Evolutionary conservation across 2,797 vertebrate genomes (phyloP).

Genomic region (Cynopterus sphinx): DNA sequence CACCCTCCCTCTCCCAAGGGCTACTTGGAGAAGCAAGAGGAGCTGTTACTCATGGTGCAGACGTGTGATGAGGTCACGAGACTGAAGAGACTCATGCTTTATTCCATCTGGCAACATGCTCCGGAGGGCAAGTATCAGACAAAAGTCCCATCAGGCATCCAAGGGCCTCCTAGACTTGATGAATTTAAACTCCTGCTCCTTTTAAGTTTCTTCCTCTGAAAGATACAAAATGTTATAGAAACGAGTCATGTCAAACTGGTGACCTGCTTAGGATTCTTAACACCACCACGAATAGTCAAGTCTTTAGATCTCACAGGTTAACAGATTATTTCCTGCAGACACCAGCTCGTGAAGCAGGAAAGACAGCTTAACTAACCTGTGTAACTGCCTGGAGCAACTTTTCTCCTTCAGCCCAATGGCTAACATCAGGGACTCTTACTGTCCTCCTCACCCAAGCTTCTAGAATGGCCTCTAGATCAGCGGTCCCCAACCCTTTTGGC

Average conservation of each 20-base stretch:
- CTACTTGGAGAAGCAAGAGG: neutral
- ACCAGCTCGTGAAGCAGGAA: neutral
- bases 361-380: fast-evolving
- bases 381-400: too few relatives aligned
- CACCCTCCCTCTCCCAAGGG: neutral
- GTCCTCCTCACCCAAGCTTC: neutral
- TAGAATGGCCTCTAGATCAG: too few relatives aligned
- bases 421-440: neutral
- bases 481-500: too few relatives aligned
- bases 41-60: neutral
- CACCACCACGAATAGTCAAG: neutral
- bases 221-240: slow-evolving; percentile 54
- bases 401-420: neutral
- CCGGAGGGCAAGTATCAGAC: neutral
- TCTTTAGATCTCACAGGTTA: neutral
- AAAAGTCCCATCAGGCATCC: neutral
- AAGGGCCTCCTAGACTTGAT: neutral
- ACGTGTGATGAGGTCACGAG: neutral
- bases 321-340: neutral
- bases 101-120: slow-evolving; percentile 45
- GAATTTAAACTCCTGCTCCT: neutral
- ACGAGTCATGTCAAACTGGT: neutral
- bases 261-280: neutral
- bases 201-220: slow-evolving; percentile 86
- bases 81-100: slow-evolving; percentile 45